A percentile compares a stretch with the other conserved stretches of the same genome.
Evolutionary conservation across 2,797 vertebrate species (phyloP).

Genomic region (Pseudochirops corinnae): DNA sequence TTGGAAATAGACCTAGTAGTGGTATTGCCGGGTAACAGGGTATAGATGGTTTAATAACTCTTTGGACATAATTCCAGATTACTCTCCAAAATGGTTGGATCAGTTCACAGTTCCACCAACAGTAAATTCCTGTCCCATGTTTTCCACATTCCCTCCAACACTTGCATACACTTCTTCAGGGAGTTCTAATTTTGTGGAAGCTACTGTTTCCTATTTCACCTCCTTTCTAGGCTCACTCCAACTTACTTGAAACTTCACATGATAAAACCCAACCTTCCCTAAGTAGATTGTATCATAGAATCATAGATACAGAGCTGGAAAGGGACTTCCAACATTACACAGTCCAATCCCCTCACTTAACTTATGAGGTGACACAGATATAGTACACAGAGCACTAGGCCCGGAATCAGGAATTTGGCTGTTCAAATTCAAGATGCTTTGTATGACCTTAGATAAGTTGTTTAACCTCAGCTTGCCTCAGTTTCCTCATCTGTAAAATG

Average conservation of each 20-base stretch:
- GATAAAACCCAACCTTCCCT: neutral
- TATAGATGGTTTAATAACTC: neutral
- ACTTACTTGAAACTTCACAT: neutral
- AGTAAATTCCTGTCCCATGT: neutral
- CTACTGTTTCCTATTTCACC: neutral
- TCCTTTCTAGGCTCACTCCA: neutral
- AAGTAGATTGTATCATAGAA: neutral
- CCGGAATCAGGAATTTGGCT: neutral
- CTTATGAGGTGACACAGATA: neutral
- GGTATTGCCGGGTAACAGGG: neutral
- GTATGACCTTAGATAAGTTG: neutral
- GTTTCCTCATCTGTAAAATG: neutral
- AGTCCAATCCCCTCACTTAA: neutral
- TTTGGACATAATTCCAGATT: neutral
- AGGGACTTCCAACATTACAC: neutral
- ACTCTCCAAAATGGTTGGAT: neutral
- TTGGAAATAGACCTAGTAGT: neutral
- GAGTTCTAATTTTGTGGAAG: neutral
- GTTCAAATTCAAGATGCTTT: neutral
- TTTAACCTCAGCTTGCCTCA: neutral
- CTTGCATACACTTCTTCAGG: neutral
- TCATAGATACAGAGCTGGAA: neutral
- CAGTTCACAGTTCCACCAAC: neutral
- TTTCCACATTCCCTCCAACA: neutral
- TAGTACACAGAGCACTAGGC: neutral